Evolutionary conservation across 2,797 vertebrate genomes (phyloP).

Genomic region (Paguma larvata): DNA sequence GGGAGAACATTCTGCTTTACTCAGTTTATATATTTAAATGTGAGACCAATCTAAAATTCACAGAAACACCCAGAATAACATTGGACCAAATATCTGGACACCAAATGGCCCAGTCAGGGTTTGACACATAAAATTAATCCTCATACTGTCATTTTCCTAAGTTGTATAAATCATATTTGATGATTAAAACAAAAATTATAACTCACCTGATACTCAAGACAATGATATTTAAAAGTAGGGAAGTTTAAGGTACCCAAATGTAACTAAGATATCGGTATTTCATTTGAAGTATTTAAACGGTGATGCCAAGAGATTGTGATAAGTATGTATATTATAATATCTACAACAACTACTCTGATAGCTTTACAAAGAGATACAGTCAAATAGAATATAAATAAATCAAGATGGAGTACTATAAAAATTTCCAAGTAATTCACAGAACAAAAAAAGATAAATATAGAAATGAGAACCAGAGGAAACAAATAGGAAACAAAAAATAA

Average conservation of each 20-base stretch:
- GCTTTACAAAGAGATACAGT: background rate
- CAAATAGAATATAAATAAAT: background rate
- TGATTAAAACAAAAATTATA: background rate
- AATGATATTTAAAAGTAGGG: background rate
- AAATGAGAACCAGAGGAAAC: background rate
- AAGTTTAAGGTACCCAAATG: background rate
- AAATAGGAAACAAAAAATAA: slow-evolving; percentile 2
- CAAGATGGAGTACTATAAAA: background rate
- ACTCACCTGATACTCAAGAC: background rate
- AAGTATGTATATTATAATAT: background rate
- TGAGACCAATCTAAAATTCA: background rate
- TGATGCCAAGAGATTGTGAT: background rate
- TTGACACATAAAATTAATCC: background rate
- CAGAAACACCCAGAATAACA: background rate
- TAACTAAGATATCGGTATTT: background rate
- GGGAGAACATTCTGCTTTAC: background rate
- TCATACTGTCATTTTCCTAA: background rate
- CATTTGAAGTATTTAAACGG: background rate
- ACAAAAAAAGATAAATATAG: background rate
- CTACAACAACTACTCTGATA: background rate
- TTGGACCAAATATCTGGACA: background rate
- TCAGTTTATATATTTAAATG: background rate
- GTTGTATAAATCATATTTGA: background rate
- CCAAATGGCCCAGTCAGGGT: background rate
- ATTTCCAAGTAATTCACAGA: background rate